Base-by-base conservation (phyloP, 2,113 vertebrate species). In the Ictalurus punctatus region DNA sequence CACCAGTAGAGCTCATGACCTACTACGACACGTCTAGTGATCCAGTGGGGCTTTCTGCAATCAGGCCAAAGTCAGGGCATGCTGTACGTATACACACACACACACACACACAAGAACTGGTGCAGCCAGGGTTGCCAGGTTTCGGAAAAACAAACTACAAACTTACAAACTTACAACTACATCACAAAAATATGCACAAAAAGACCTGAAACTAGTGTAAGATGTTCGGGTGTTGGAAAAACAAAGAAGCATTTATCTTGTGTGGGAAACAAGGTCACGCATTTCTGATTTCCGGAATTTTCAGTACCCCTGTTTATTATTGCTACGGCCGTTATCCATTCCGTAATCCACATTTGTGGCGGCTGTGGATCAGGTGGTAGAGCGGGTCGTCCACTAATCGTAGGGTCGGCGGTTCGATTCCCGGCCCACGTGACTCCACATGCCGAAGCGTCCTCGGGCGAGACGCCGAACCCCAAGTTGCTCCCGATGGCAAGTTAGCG, bases 11-110 rank as follows among this genome's bases (percentile, higher is more conserved):
- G 74, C 83, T 58, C 79, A 48, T 86, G 87, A 79, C 78, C 90
- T 80, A 86, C 56, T 76, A 84, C n/a, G 82, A 86, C 79, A 83
- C 34, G 48, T 85, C 78, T 59, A 30, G 40, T 80, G 86, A 80
- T 80, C 86, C 76, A 52, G 44, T 34, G 59, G 59, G 86, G 76
- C 58, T 40, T 88, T 86, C 78, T 78, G 78, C 87, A 88, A 90
- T 88, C 90, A 90, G 90, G 87, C 63, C 87, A 90, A 83, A 90
- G 69, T 82, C 59, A 83, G 48, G 67, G 40, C 74, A 54, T 6
- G 54, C 65, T 40, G 52, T 21, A 88, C 21, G 54, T 12, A 81
- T 59, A 87, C 37, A 40, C 69, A 88, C 76, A 90, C 63, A 82
- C 40, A 76, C 73, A 76, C 73, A 76, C 37, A 4, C 37, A 48